Evolutionary conservation across 2,797 vertebrate genomes (phyloP), one percentile per base, ranked within the genome.

Genomic region (Helarctos malayanus): DNA sequence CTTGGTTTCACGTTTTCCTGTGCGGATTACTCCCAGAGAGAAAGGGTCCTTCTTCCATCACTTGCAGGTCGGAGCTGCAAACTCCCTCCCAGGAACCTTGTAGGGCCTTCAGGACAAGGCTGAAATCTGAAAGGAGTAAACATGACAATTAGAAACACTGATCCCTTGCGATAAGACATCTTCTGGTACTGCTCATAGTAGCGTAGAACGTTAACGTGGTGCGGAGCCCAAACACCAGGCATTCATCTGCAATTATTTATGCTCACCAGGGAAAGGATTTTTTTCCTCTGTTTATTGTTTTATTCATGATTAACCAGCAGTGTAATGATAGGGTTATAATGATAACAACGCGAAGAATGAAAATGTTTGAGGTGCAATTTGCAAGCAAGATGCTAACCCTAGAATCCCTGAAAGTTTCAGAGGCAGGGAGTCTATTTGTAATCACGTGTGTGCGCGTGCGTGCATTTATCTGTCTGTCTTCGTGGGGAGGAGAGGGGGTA

Each of bases 271-370:
- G 83, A 97, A 87, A 88, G 57, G 79, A 52, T 47, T 94, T 93
- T 88, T 96, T 85, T 76, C 15, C 79, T 93, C 94, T 92, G 94
- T 97, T 97, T 96, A 96, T 97, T 97, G 84, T 94, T 97, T 97
- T 85, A 92, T 96, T 97, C 87, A 38, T 92, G 96, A 97, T 96
- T 98, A 97, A 86, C 91, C 78, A 96, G 83, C 78, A 68, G 49
- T 83, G 25, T 92, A 85, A 91, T 82, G 94, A 95, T 71, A 91
- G 91, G 61, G 84, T 83, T 92, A 71, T 83, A 81, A 71, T 89
- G 76, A 96, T 93, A 93, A 93, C 78, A 95, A 81, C 5, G 27
- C 45, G 38, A 92, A 84, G 93, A 85, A 47, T 86, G 71, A 85
- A 78, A 89, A 92, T 79, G 69, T 83, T 84, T 80, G 79, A 96